Percentiles rank a stretch among this genome's conserved stretches.
phyloP scores from a whole-genome alignment of 2,797 vertebrate genomes.

The Brotula barbata region DNA sequence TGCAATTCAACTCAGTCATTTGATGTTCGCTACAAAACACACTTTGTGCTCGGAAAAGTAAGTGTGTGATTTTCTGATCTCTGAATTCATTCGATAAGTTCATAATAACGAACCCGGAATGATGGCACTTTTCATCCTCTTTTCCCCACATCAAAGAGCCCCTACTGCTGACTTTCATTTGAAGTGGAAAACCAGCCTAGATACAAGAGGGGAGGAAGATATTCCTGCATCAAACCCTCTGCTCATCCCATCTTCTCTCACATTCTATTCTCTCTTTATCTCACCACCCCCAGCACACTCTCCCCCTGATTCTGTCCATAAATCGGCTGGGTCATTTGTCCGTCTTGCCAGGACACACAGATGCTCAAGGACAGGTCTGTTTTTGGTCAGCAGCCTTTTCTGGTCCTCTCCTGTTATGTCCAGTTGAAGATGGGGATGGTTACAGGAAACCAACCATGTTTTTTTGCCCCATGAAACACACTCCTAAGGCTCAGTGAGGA shows the following conservation, averaged over 20 bases:
- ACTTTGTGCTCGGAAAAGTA: constrained; percentile 11
- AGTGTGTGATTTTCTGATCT: background rate
- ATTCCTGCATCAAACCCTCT: background rate
- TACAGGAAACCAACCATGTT: constrained; percentile 56
- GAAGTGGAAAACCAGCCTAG: constrained; percentile 53
- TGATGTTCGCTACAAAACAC: constrained; percentile 29
- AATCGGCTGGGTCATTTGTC: constrained; percentile 62
- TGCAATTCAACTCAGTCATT: constrained; percentile 31
- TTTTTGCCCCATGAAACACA: constrained; percentile 51
- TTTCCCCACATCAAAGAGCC: constrained; percentile 42
- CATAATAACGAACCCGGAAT: constrained; percentile 35
- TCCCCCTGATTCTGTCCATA: constrained; percentile 38
- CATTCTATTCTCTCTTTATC: constrained; percentile 20
- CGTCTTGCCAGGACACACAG: constrained; percentile 46
- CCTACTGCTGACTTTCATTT: constrained; percentile 53
- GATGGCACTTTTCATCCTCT: constrained; percentile 44
- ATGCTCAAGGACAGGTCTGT: constrained; percentile 61
- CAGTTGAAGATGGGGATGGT: constrained; percentile 51
- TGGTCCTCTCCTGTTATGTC: constrained; percentile 31
- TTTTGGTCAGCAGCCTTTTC: constrained; percentile 33
- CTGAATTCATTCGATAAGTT: constrained; percentile 39
- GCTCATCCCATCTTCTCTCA: constrained; percentile 6
- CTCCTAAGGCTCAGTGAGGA: constrained; percentile 29
- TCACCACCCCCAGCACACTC: constrained; percentile 35
- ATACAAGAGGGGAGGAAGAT: constrained; percentile 27